A percentile compares a stretch with the other conserved stretches of the same genome.
phyloP scores from a whole-genome alignment of 2,797 vertebrate genomes.

The Heteromormyrus szaboi region DNA sequence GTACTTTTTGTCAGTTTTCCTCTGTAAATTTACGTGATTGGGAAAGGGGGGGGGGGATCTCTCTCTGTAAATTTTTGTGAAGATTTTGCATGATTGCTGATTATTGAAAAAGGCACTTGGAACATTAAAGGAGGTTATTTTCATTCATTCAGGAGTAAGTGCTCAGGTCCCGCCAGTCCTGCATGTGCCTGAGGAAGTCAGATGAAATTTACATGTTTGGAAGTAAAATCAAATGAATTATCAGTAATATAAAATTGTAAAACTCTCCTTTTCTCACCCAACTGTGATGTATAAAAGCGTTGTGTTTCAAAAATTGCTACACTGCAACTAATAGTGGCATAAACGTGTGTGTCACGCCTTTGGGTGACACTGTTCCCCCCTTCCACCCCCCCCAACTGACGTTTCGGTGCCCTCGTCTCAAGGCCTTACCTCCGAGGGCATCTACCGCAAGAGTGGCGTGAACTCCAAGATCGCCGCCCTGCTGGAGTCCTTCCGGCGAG shows the following conservation, averaged over 20 bases:
- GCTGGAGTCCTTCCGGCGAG: slow-evolving; percentile 69
- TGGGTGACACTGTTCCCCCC: neutral
- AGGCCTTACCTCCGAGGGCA: slow-evolving; percentile 87
- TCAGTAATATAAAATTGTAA: neutral
- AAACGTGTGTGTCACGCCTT: neutral
- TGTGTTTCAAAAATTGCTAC: neutral
- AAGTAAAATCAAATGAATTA: neutral
- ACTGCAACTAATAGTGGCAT: neutral
- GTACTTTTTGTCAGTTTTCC: neutral
- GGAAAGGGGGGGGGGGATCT: neutral
- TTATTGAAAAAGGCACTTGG: neutral
- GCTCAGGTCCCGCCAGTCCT: neutral
- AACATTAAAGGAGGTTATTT: neutral
- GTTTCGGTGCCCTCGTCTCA: neutral
- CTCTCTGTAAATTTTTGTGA: neutral
- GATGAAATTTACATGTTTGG: neutral
- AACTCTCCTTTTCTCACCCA: neutral
- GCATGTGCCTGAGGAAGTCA: neutral
- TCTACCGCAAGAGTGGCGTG: slow-evolving; percentile 91
- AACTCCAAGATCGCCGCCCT: slow-evolving; percentile 79
- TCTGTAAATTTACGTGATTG: neutral
- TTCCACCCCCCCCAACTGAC: neutral
- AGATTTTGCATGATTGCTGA: neutral
- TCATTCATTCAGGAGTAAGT: neutral
- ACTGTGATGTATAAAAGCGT: neutral